phyloP scores from a whole-genome alignment of 2,888 invertebrate genomes.

The Baronia brevicornis region DNA sequence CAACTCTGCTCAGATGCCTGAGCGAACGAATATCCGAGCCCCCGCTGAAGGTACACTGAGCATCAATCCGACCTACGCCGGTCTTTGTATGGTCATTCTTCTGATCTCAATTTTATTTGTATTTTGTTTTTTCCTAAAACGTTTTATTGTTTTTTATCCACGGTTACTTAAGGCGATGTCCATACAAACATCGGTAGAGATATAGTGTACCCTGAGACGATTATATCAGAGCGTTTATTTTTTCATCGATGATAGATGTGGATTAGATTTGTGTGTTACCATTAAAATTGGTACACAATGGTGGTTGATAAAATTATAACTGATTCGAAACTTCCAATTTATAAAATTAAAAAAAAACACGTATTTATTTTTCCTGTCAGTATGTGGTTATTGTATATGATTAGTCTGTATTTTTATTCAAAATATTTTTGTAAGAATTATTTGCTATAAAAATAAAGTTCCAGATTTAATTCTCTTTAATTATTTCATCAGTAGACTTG shows the following conservation, averaged over 20 bases:
- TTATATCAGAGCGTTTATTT: conserved; percentile 55
- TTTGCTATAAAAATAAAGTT: no score
- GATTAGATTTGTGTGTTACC: conserved; percentile 29
- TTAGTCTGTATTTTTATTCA: conserved; percentile 1
- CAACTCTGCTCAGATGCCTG: conserved; percentile 60
- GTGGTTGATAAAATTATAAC: conserved; percentile 20
- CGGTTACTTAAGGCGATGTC: conserved; percentile 42
- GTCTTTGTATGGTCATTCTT: conserved; percentile 58
- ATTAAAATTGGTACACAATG: conserved; percentile 16
- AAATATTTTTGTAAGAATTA: no score
- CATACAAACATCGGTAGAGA: conserved; percentile 51
- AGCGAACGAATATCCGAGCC: conserved; percentile 13
- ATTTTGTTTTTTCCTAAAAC: conserved; percentile 17
- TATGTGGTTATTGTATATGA: neutral
- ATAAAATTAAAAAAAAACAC: no score
- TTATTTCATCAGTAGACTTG: no score
- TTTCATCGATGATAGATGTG: conserved; percentile 50
- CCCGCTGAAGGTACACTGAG: conserved; percentile 9
- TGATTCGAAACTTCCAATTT: no score
- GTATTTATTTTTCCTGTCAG: no score
- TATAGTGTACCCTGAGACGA: conserved; percentile 23
- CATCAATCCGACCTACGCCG: conserved; percentile 25
- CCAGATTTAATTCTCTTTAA: no score
- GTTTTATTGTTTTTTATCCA: conserved; percentile 26
- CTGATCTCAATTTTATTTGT: conserved; percentile 56